phyloP scores from a whole-genome alignment of 2,113 vertebrate species.

The Phrynocephalus versicolor region DNA sequence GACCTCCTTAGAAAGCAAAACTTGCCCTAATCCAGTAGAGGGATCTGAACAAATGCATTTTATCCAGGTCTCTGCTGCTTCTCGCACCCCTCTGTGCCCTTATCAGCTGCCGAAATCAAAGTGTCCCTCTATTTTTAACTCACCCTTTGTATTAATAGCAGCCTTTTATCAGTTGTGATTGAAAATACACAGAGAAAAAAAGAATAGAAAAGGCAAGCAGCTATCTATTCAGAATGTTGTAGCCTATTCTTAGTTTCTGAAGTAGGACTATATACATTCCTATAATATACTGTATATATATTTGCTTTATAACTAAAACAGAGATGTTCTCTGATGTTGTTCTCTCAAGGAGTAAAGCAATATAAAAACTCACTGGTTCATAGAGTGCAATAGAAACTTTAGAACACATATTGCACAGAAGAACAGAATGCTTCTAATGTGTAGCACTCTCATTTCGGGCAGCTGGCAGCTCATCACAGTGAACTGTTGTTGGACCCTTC shows the following conservation, averaged over 20 bases:
- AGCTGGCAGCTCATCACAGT: background rate
- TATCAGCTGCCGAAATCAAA: slow-evolving; percentile 14
- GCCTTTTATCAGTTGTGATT: slow-evolving; percentile 12
- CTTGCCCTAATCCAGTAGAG: background rate
- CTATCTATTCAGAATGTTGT: no score
- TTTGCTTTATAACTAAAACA: slow-evolving; percentile 6
- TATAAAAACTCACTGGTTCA: background rate
- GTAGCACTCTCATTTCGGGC: background rate
- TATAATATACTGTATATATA: no score
- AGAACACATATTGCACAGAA: background rate
- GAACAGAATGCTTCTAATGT: background rate
- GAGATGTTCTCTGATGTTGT: background rate
- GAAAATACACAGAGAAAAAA: background rate
- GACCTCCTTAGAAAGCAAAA: slow-evolving; percentile 1
- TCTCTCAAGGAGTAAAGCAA: background rate
- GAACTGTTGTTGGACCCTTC: no score
- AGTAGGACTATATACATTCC: slow-evolving; percentile 10
- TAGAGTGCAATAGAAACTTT: background rate
- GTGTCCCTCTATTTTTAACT: slow-evolving; percentile 17
- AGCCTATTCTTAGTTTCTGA: background rate
- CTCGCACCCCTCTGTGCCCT: background rate
- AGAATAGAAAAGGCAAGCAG: background rate
- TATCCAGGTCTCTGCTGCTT: background rate
- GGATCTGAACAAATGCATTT: slow-evolving; percentile 26
- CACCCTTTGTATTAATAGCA: slow-evolving; percentile 9